phyloP scores from a whole-genome alignment of 2,797 vertebrate species.

The Cephalopachus bancanus region DNA sequence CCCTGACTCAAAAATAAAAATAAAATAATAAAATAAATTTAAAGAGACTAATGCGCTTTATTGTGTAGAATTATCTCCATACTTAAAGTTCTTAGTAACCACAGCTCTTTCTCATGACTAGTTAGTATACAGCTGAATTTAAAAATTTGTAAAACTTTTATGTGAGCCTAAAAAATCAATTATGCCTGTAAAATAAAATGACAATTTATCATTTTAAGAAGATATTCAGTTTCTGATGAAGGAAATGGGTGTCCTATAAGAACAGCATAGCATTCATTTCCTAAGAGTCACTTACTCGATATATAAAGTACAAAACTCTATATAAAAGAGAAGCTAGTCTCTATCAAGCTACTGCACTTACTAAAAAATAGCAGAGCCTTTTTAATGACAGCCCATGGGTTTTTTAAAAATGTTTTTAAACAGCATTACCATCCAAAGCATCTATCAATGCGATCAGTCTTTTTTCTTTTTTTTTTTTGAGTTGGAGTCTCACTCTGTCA shows the following conservation, averaged over 20 bases:
- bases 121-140: not conserved
- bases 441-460: not conserved
- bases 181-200: not conserved
- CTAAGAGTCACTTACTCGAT: not conserved
- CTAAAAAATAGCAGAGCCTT: not conserved
- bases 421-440: not conserved
- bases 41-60: not conserved
- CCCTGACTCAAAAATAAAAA: no score
- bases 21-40: no score
- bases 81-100: not conserved
- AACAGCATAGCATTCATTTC: not conserved
- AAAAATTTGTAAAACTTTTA: not conserved
- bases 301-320: not conserved
- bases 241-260: not conserved
- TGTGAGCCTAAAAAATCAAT: not conserved
- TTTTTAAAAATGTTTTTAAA: not conserved
- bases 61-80: not conserved
- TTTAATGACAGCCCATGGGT: not conserved
- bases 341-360: not conserved
- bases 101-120: not conserved
- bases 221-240: not conserved
- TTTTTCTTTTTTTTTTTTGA: not conserved
- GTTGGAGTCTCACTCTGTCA: no score
- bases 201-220: not conserved
- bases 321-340: not conserved